Percentiles rank a stretch among this genome's conserved stretches.
phyloP scores from a whole-genome alignment of 2,888 invertebrate species.

The Podabrus alpinus region DNA sequence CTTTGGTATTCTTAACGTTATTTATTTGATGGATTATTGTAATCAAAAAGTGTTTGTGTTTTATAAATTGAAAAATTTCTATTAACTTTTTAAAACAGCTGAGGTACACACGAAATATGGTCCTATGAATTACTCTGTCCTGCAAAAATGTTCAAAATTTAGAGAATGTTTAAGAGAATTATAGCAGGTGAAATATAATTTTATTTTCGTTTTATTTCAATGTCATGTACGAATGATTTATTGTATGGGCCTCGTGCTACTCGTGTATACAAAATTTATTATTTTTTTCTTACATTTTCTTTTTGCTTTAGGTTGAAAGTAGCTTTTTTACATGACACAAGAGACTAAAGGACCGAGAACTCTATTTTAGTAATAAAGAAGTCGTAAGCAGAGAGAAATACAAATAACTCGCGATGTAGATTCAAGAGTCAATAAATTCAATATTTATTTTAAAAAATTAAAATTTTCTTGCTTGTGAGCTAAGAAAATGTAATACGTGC shows the following conservation, averaged over 20 bases:
- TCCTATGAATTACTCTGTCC: conserved; percentile 24
- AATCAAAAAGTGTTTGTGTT: background rate
- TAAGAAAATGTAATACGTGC: background rate
- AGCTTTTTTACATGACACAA: conserved; percentile 24
- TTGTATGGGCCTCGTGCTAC: conserved; percentile 41
- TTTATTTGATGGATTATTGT: background rate
- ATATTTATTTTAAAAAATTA: background rate
- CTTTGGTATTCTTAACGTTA: background rate
- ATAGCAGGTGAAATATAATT: conserved; percentile 43
- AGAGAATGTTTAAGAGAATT: conserved; percentile 40
- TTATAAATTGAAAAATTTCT: background rate
- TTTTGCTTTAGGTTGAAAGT: conserved; percentile 23
- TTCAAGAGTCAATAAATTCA: background rate
- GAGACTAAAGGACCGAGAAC: conserved; percentile 21
- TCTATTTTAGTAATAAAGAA: conserved; percentile 26
- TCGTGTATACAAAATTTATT: conserved; percentile 38
- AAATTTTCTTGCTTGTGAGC: background rate
- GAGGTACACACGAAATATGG: background rate
- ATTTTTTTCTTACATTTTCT: conserved; percentile 34
- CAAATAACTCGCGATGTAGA: background rate
- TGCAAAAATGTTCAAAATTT: conserved; percentile 25
- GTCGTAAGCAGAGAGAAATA: conserved; percentile 19
- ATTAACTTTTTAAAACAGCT: background rate
- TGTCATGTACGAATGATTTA: conserved; percentile 47
- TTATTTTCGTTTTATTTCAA: conserved; percentile 45